Base-by-base conservation (phyloP, 2,888 invertebrate species). In the Byasa hedistus region DNA sequence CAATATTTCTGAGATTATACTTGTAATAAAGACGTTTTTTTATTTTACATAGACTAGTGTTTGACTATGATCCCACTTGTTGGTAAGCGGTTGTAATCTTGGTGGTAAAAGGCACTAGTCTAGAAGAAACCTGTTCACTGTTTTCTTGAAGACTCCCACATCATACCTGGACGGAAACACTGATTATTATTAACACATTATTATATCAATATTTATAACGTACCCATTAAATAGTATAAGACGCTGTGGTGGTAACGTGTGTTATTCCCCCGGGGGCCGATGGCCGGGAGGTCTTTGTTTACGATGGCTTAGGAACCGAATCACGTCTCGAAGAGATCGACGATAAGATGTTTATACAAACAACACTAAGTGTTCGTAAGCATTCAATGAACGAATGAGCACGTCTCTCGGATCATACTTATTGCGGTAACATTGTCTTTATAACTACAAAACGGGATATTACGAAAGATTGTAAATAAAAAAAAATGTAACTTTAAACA, bases 301-400 rank as follows among this genome's bases (percentile, higher is more conserved):
- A 69, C 39, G 52, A 48, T 39, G 56, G 39, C 65, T 51, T 55
- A 48, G 61, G 57, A 70, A 44, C 15, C 68, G 15, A 58, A 69
- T 69, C 70, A 70, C 69, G 70, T 70, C 51, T 56, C 61, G 54
- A 3, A 54, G 60, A 67, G 64, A 68, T 64, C 64, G 64, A 66
- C 65, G 61, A 70, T 66, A 68, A 66, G 24, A 58, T 61, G 64
- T 62, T 68, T 62, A 59, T 55, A 61, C 64, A 66, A 64, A 59
- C 64, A 59, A 55, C 63, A 21, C 56, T 57, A 27, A 22, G 64
- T 60, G 27, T 60, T 55, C 52, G 24, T 55, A 59, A 59, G 48
- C 48, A 56, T 64, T 48, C 32, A 59, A 24, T 61, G 52, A 59
- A 59, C 58, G 61, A 61, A 57, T 57, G 60, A 57, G 12, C 60